These are phyloP conservation scores for Columba janthina DNA, from an alignment of 2,113 vertebrate genomes.

Conservation along the genomic window DNA sequence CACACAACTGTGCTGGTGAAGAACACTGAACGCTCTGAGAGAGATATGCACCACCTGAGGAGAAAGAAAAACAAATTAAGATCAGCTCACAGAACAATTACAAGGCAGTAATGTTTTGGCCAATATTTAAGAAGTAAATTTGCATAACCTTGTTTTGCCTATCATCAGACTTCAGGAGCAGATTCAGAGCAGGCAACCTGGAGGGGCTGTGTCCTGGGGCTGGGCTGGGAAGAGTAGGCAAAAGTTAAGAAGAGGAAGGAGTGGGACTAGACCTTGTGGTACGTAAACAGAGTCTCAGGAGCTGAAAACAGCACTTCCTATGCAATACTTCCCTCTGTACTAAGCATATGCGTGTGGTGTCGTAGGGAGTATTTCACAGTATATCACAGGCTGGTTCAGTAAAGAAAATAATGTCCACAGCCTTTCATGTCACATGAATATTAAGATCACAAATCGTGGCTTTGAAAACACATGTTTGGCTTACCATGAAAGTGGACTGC, in stretches of 20 bases:
- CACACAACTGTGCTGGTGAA: rapidly evolving
- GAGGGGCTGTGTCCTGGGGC: neutral
- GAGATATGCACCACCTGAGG: neutral
- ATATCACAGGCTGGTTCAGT: neutral
- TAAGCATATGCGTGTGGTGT: rapidly evolving
- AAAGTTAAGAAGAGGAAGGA: neutral
- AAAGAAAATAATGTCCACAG: neutral
- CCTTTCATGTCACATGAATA: neutral
- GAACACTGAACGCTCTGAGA: neutral
- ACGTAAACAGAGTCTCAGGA: neutral
- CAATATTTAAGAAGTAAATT: neutral
- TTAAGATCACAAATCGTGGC: neutral
- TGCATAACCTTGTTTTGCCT: neutral
- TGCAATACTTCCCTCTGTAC: neutral
- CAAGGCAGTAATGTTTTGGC: neutral
- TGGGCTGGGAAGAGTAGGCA: neutral
- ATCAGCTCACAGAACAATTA: neutral
- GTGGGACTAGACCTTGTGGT: rapidly evolving
- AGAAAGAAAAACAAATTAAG: neutral
- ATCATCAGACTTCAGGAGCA: neutral
- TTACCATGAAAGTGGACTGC: neutral
- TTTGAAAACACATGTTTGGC: neutral
- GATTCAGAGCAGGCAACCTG: neutral
- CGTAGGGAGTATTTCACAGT: neutral
- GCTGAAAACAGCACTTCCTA: neutral